Evolutionary conservation across 2,113 vertebrate species (phyloP).

Genomic region (Balaeniceps rex): DNA sequence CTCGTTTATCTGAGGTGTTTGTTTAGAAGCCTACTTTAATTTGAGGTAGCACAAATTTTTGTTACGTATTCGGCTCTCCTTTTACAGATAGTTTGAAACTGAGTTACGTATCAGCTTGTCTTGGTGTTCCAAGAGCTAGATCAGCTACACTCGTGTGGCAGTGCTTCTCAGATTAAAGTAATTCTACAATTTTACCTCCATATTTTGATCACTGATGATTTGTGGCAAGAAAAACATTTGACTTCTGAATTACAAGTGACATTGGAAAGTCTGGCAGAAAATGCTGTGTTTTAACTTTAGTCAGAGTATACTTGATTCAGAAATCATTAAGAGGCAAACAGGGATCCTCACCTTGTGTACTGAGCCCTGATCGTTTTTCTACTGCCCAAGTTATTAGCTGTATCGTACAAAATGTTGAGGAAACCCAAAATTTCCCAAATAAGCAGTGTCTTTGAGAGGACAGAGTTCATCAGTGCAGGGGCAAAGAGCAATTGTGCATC

Average conservation of each 20-base stretch:
- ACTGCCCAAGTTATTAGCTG: not conserved
- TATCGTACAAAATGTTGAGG: not conserved
- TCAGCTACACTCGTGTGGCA: accelerated
- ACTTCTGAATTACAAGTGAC: not conserved
- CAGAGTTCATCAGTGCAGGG: not conserved
- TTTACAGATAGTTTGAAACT: not conserved
- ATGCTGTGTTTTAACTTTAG: not conserved
- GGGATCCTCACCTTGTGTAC: not conserved
- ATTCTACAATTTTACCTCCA: not conserved
- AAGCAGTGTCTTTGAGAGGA: not conserved
- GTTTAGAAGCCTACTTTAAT: not conserved
- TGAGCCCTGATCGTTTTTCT: not conserved
- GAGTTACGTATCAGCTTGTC: not conserved
- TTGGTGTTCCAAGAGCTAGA: not conserved
- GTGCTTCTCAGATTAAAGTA: not conserved
- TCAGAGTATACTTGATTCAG: not conserved
- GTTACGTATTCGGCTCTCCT: not conserved
- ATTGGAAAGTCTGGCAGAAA: not conserved
- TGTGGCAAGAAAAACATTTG: not conserved
- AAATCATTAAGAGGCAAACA: not conserved
- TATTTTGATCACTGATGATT: not conserved
- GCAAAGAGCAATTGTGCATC: not conserved
- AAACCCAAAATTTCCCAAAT: not conserved
- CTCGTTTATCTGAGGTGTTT: not conserved
- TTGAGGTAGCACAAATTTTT: not conserved